A percentile compares a stretch with the other conserved stretches of the same genome.
These are phyloP conservation scores for Leptothorax acervorum DNA, from an alignment of 2,888 invertebrate genomes.

Conservation along the genomic window DNA sequence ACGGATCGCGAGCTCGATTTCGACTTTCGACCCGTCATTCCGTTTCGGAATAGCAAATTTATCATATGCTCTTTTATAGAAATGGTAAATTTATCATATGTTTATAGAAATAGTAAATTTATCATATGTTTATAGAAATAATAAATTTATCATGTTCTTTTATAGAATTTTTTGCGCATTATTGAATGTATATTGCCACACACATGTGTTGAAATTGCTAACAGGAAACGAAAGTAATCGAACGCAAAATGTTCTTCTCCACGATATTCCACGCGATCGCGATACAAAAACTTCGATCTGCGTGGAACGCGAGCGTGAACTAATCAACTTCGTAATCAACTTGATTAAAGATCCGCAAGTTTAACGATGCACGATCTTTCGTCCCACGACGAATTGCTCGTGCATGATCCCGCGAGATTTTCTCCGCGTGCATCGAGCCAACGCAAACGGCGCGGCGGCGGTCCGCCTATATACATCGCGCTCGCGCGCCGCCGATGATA, in stretches of 20 bases:
- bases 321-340: neutral
- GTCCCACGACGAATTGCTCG: constrained; percentile 23
- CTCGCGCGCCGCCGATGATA: constrained; percentile 81
- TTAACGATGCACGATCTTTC: constrained; percentile 47
- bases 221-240: neutral
- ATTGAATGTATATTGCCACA: neutral
- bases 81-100: too few species aligned
- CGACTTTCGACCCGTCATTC: neutral
- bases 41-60: neutral
- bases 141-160: neutral
- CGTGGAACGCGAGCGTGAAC: neutral
- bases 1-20: neutral
- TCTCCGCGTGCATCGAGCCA: constrained; percentile 75
- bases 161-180: neutral
- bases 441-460: constrained; percentile 58
- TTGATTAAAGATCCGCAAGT: constrained; percentile 22
- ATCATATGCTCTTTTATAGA: neutral
- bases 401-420: constrained; percentile 71
- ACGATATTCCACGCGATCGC: neutral
- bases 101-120: neutral
- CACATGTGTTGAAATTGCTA: neutral
- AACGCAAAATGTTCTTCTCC: neutral
- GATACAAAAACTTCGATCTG: neutral
- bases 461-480: constrained; percentile 75
- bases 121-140: neutral